A percentile compares a stretch with the other conserved stretches of the same genome.
Evolutionary conservation across 2,888 invertebrate genomes (phyloP).

Genomic region (Aporophyla nigra): DNA sequence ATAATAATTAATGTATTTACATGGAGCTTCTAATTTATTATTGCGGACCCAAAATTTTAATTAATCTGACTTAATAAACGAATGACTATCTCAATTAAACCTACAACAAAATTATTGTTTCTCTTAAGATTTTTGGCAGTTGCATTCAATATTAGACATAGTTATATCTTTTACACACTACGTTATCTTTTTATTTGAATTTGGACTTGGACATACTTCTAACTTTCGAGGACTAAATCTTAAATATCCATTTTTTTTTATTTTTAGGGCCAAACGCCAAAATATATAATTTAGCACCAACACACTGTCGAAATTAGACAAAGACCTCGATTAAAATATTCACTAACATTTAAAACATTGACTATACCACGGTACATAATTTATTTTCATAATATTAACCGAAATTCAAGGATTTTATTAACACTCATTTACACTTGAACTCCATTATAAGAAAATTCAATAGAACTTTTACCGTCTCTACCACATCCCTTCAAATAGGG

Average conservation of each 20-base stretch:
- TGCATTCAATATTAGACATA: conserved; percentile 63
- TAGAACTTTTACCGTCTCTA: neutral
- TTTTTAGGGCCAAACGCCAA: conserved; percentile 52
- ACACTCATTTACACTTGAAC: conserved; percentile 15
- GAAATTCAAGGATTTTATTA: conserved; percentile 24
- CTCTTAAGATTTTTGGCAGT: conserved; percentile 77
- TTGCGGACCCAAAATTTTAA: conserved; percentile 1
- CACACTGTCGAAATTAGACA: conserved; percentile 53
- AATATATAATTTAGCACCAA: conserved; percentile 75
- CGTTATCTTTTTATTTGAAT: conserved; percentile 46
- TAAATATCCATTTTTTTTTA: conserved; percentile 32
- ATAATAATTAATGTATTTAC: neutral
- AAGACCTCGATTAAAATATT: conserved; percentile 44
- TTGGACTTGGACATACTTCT: conserved; percentile 66
- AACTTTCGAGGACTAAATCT: conserved; percentile 54
- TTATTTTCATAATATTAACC: conserved; percentile 26
- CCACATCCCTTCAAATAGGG: conserved; percentile 12
- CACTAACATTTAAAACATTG: conserved; percentile 39
- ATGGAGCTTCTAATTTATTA: conserved; percentile 7
- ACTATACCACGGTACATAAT: conserved; percentile 29
- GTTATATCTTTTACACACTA: conserved; percentile 58
- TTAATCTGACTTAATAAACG: conserved; percentile 22
- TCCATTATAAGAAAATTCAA: conserved; percentile 39
- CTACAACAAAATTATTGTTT: conserved; percentile 43
- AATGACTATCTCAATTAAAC: conserved; percentile 48